phyloP scores from a whole-genome alignment of 2,888 invertebrate species.

The Disparrhopalites patrizii region DNA sequence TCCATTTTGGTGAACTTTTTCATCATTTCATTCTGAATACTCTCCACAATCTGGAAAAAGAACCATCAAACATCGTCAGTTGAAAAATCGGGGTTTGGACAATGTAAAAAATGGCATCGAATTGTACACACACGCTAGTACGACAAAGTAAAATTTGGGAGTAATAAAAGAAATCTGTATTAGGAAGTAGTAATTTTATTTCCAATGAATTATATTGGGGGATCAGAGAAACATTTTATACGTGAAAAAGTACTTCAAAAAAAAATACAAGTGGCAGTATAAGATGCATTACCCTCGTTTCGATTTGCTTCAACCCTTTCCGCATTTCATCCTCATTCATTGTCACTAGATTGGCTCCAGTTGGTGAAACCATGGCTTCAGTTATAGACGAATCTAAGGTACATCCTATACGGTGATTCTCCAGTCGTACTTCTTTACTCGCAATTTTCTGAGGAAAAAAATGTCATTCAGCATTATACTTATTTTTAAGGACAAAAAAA shows the following conservation, averaged over 20 bases:
- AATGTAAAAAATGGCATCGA: not conserved
- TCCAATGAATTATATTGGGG: no score
- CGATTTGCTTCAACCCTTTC: conserved; percentile 44
- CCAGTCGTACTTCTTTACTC: conserved; percentile 14
- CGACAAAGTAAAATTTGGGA: no score
- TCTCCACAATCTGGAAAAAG: conserved; percentile 28
- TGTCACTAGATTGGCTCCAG: conserved; percentile 30
- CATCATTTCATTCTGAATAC: conserved; percentile 13
- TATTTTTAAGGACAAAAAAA: not conserved
- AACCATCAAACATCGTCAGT: not conserved
- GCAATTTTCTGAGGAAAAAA: conserved; percentile 17
- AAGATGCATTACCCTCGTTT: conserved; percentile 39
- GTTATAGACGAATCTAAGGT: conserved; percentile 16
- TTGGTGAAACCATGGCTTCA: conserved; percentile 15
- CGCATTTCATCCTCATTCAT: conserved; percentile 47
- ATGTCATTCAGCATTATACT: not conserved
- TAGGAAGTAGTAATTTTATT: no score
- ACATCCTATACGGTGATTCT: conserved; percentile 28
- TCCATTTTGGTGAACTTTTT: conserved; percentile 13
- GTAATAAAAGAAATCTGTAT: no score
- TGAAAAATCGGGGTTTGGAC: not conserved
- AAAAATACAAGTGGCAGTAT: not conserved
- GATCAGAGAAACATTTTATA: no score
- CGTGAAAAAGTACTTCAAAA: not conserved
- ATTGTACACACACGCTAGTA: no score